These are phyloP conservation scores for Acrossocheilus fasciatus DNA, from an alignment of 2,797 vertebrate genomes.

Conservation along the genomic window DNA sequence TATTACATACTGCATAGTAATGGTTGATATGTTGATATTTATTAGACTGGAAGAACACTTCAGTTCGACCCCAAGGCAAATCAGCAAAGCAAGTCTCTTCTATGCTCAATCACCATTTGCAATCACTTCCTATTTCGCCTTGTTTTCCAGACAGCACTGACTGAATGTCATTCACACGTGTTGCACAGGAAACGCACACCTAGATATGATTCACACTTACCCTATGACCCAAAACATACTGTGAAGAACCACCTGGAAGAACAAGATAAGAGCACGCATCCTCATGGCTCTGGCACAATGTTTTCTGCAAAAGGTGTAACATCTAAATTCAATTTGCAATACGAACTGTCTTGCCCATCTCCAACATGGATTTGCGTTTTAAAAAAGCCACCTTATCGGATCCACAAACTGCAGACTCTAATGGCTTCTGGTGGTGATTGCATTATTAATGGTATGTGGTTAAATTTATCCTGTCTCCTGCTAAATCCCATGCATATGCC, in stretches of 20 bases:
- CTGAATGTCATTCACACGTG: neutral
- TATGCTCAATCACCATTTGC: slow-evolving; percentile 19
- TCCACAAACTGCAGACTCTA: slow-evolving; percentile 51
- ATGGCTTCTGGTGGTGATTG: slow-evolving; percentile 53
- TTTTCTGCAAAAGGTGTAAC: slow-evolving; percentile 8
- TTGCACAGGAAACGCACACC: slow-evolving; percentile 19
- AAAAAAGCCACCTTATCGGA: slow-evolving; percentile 48
- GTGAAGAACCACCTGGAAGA: slow-evolving; percentile 45
- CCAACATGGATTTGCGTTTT: slow-evolving; percentile 29
- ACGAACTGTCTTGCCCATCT: neutral
- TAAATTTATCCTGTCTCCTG: slow-evolving; percentile 60
- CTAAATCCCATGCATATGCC: slow-evolving; percentile 61
- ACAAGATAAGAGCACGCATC: slow-evolving; percentile 32
- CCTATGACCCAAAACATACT: slow-evolving; percentile 24
- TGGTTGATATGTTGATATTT: neutral
- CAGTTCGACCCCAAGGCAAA: slow-evolving; percentile 18
- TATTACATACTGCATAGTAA: slow-evolving; percentile 8
- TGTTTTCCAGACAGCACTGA: neutral
- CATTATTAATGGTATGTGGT: slow-evolving; percentile 63
- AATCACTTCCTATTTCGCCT: neutral
- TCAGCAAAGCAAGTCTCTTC: neutral
- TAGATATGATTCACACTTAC: slow-evolving; percentile 52
- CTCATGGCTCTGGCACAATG: slow-evolving; percentile 20
- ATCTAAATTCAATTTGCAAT: slow-evolving; percentile 29
- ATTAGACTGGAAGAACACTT: neutral